Evolutionary conservation across 2,113 vertebrate species (phyloP).

Genomic region (Dasyornis broadbenti): DNA sequence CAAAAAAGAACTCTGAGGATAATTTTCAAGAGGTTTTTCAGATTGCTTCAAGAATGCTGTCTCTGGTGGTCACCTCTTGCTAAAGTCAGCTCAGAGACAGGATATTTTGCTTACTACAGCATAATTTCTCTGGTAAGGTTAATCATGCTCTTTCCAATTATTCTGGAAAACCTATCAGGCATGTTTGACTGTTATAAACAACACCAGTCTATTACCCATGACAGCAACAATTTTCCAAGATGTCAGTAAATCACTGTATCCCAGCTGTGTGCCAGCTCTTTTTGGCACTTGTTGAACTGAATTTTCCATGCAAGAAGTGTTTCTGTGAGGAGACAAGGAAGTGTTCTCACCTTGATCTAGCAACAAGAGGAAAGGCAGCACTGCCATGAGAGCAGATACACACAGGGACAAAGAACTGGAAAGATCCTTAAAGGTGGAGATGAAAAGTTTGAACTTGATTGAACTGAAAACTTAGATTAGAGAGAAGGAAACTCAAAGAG

Average conservation of each 20-base stretch:
- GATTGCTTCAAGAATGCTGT: not conserved
- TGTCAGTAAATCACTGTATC: constrained; percentile 14
- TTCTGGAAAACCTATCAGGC: constrained; percentile 23
- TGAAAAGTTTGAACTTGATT: not conserved
- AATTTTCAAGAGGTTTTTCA: not conserved
- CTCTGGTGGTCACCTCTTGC: not conserved
- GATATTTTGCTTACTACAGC: not conserved
- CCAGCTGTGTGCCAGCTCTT: constrained; percentile 30
- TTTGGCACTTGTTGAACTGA: constrained; percentile 9
- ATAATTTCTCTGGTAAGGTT: constrained; percentile 11
- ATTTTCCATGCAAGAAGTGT: not conserved
- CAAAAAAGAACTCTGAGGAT: not conserved
- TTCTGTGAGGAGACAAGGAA: not conserved
- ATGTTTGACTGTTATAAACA: constrained; percentile 36
- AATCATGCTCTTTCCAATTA: constrained; percentile 15
- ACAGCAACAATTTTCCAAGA: constrained; percentile 29
- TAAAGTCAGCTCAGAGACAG: not conserved
- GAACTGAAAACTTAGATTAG: not conserved
- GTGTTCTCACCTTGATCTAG: not conserved
- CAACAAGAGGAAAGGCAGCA: not conserved
- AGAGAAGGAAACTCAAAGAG: not conserved
- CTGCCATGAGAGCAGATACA: not conserved
- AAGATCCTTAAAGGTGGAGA: not conserved
- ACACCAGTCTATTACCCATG: not conserved
- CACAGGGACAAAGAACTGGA: not conserved